A percentile compares a stretch with the other conserved stretches of the same genome.
These are phyloP conservation scores for Timandra comae DNA, from an alignment of 2,888 invertebrate genomes.

Conservation along the genomic window DNA sequence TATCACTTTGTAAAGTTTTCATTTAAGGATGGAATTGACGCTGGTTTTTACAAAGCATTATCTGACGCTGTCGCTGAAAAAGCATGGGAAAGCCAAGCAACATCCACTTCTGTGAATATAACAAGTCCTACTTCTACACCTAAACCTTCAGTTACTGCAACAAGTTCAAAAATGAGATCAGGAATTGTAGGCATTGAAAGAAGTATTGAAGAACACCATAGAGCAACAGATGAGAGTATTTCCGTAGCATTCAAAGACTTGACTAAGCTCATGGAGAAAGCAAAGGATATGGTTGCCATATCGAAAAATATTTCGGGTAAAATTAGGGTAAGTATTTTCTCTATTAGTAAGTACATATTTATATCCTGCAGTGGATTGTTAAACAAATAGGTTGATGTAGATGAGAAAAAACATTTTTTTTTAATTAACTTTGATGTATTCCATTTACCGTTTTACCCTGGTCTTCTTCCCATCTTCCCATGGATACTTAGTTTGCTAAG, in stretches of 20 bases:
- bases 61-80: conserved; percentile 79
- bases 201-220: conserved; percentile 91
- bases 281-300: conserved; percentile 97
- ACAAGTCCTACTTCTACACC: conserved; percentile 34
- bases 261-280: conserved; percentile 94
- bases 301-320: conserved; percentile 94
- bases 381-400: too few relatives aligned
- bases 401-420: too few relatives aligned
- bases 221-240: conserved; percentile 94
- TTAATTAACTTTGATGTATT: too few relatives aligned
- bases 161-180: conserved; percentile 82
- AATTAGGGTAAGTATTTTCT: conserved; percentile 87
- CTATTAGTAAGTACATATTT: too few relatives aligned
- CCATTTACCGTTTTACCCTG: too few relatives aligned
- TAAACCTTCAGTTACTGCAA: conserved; percentile 39
- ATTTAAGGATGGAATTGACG: conserved; percentile 88
- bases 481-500: too few relatives aligned
- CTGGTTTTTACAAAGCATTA: conserved; percentile 78
- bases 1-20: conserved; percentile 88
- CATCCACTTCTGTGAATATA: conserved; percentile 28
- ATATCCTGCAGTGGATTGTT: too few relatives aligned
- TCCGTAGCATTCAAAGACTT: conserved; percentile 96
- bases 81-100: conserved; percentile 77
- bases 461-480: too few relatives aligned
- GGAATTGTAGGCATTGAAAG: conserved; percentile 98